phyloP scores from a whole-genome alignment of 2,113 vertebrate species.

The Peromyscus californicus region DNA sequence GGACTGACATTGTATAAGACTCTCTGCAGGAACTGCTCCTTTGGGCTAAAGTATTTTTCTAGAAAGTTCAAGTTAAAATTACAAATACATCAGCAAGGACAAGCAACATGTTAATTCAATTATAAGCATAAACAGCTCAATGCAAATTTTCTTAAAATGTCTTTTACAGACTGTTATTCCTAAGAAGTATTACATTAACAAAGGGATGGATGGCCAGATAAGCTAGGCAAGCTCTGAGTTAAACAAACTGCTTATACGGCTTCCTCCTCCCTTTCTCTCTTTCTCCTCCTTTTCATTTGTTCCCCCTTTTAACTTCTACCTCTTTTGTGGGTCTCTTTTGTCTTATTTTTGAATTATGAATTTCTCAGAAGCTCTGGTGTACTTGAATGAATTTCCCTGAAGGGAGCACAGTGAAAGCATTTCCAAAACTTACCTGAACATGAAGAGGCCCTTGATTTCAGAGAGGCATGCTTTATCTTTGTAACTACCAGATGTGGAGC shows the following conservation, averaged over 20 bases:
- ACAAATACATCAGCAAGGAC: slow-evolving; percentile 20
- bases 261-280: not conserved
- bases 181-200: not conserved
- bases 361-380: not conserved
- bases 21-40: not conserved
- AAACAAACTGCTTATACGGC: not conserved
- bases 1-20: not conserved
- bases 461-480: not conserved
- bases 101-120: slow-evolving; percentile 3
- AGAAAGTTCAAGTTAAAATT: slow-evolving; percentile 53
- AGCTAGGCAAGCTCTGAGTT: not conserved
- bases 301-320: not conserved
- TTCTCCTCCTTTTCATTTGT: not conserved
- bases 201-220: not conserved
- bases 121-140: not conserved
- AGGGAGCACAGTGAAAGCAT: not conserved
- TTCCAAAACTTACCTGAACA: not conserved
- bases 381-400: not conserved
- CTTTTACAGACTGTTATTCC: slow-evolving; percentile 40
- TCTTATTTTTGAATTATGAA: not conserved
- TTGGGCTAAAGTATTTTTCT: slow-evolving; percentile 15
- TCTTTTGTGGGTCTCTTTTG: not conserved
- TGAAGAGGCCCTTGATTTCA: not conserved
- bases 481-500: not conserved
- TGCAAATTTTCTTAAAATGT: slow-evolving; percentile 22